Evolutionary conservation across 2,888 invertebrate genomes (phyloP).

Genomic region (Petrolisthes manimaculis): DNA sequence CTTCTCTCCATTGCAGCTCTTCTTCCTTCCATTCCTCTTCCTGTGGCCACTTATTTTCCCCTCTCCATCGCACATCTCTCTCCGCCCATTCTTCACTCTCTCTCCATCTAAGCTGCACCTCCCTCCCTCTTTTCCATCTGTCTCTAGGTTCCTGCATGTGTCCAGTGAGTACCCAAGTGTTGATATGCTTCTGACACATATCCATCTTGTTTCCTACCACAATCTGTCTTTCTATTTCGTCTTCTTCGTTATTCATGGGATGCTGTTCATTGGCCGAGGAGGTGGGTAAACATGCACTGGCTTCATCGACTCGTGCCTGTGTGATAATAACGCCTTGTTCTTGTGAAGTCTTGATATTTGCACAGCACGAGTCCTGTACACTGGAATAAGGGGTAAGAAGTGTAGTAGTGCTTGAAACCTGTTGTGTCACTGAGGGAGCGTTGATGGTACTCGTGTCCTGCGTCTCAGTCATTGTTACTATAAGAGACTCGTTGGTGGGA

Average conservation of each 20-base stretch:
- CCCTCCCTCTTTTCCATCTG: background rate
- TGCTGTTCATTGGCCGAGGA: background rate
- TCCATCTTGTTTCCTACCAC: background rate
- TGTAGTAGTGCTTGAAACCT: no score
- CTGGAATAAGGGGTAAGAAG: no score
- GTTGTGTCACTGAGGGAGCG: no score
- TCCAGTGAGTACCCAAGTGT: background rate
- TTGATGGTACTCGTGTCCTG: no score
- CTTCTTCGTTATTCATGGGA: background rate
- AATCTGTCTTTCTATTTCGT: background rate
- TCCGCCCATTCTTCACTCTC: background rate
- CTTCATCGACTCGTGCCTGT: no score
- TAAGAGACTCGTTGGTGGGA: no score
- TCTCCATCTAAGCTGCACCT: background rate
- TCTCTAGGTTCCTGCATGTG: background rate
- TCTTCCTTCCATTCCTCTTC: background rate
- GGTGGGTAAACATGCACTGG: background rate
- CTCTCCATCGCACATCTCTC: background rate
- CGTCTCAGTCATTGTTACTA: no score
- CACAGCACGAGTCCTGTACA: no score
- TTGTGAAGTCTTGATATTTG: no score
- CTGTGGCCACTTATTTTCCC: background rate
- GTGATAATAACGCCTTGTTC: no score
- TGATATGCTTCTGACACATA: background rate
- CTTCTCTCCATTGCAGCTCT: slow-evolving; percentile 8